phyloP scores from a whole-genome alignment of 2,888 invertebrate genomes.

The Eudiplozoon nipponicum region DNA sequence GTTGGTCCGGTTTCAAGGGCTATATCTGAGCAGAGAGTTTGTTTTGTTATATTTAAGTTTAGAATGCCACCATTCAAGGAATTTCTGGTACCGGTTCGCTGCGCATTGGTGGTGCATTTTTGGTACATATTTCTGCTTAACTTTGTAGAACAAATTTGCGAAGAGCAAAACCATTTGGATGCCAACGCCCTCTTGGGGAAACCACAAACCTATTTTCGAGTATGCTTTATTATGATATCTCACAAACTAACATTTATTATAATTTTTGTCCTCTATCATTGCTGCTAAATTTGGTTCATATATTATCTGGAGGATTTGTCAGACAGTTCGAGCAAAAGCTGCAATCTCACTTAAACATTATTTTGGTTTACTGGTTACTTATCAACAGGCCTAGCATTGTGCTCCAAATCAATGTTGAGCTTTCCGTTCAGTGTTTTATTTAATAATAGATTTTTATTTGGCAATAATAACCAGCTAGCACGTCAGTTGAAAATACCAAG shows the following conservation, averaged over 20 bases:
- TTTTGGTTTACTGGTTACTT: too few relatives aligned
- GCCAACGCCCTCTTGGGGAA: slow-evolving; percentile 83
- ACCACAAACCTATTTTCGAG: slow-evolving; percentile 73
- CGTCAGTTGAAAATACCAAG: too few relatives aligned
- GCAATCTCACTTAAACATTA: too few relatives aligned
- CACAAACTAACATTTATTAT: background rate
- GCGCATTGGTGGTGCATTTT: slow-evolving; percentile 57
- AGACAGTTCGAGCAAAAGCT: too few relatives aligned
- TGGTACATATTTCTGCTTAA: slow-evolving; percentile 30
- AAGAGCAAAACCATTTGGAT: slow-evolving; percentile 48
- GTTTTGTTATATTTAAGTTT: slow-evolving; percentile 13
- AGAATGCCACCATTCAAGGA: slow-evolving; percentile 43
- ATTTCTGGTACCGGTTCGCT: slow-evolving; percentile 85
- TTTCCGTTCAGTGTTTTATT: too few relatives aligned
- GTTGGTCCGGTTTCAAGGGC: slow-evolving; percentile 44
- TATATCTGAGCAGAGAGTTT: slow-evolving; percentile 34
- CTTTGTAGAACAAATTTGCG: slow-evolving; percentile 23
- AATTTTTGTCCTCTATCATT: too few relatives aligned
- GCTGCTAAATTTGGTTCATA: too few relatives aligned
- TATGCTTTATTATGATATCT: slow-evolving; percentile 20
- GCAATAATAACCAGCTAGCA: too few relatives aligned
- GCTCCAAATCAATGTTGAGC: too few relatives aligned
- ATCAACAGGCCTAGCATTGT: too few relatives aligned
- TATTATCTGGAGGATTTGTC: too few relatives aligned
- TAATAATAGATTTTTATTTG: too few relatives aligned